Evolutionary conservation across 2,113 vertebrate genomes (phyloP).

Genomic region (Ahaetulla prasina): DNA sequence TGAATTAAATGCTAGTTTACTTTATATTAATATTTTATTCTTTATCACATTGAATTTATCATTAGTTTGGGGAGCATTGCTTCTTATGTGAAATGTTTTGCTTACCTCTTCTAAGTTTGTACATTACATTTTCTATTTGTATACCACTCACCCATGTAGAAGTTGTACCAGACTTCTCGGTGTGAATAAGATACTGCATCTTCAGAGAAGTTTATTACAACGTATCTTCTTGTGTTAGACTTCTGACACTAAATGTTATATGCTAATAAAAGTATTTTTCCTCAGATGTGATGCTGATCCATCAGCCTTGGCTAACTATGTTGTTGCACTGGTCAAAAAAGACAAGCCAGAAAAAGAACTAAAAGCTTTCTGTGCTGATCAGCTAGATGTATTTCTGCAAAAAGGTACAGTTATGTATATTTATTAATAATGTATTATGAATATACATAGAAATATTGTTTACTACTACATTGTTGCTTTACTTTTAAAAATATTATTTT

Average conservation of each 20-base stretch:
- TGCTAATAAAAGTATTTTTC: slow-evolving; percentile 15
- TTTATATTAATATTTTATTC: neutral
- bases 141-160: neutral
- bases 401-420: slow-evolving; percentile 79
- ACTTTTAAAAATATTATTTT: neutral
- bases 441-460: neutral
- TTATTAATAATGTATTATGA: neutral
- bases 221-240: neutral
- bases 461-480: neutral
- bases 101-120: neutral
- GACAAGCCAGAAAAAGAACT: slow-evolving; percentile 97
- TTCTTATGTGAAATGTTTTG: neutral
- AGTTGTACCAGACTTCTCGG: rapidly evolving
- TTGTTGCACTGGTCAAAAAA: slow-evolving; percentile 98
- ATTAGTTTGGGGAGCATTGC: neutral
- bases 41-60: neutral
- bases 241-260: neutral
- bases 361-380: slow-evolving; percentile 94
- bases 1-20: neutral
- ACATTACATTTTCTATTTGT: neutral
- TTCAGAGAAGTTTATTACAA: neutral
- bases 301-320: slow-evolving; percentile 95
- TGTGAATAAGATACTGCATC: neutral
- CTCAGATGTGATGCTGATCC: slow-evolving; percentile 97
- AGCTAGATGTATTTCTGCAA: slow-evolving; percentile 97